Conservation (phyloP, 2,888 invertebrate species). For the Caenorhabditis sp. region DNA sequence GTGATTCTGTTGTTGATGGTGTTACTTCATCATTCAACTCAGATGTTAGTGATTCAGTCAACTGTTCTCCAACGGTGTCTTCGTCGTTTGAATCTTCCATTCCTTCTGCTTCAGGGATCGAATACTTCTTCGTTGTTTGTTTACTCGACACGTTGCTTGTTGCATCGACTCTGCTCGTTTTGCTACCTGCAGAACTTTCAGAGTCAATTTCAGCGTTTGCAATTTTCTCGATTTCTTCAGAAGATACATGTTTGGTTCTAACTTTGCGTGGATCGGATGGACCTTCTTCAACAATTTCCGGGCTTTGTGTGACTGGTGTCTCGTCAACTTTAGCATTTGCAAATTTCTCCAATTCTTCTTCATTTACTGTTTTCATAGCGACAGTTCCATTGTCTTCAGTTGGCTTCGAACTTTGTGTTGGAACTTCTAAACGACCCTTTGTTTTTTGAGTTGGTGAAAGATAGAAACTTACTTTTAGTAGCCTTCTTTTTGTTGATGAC, state of each 20-base stretch:
- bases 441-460: constrained; percentile 10
- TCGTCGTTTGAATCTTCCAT: constrained; percentile 44
- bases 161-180: neutral
- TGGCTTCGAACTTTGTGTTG: neutral
- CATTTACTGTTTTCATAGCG: constrained; percentile 15
- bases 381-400: constrained; percentile 10
- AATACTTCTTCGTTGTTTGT: constrained; percentile 9
- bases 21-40: constrained; percentile 21
- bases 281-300: constrained; percentile 6
- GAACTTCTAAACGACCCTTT: constrained; percentile 1
- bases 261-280: constrained; percentile 18
- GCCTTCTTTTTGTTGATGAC: constrained; percentile 27
- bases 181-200: neutral
- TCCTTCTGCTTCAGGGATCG: constrained; percentile 58
- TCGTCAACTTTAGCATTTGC: constrained; percentile 11
- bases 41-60: constrained; percentile 3
- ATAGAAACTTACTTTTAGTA: neutral
- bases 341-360: constrained; percentile 16
- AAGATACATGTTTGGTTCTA: constrained; percentile 20
- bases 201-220: neutral
- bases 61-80: constrained; percentile 20
- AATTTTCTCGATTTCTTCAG: neutral
- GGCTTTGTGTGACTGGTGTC: neutral
- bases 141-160: constrained; percentile 7
- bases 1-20: constrained; percentile 7